These are phyloP conservation scores for Acrocyrtus sp. DNA, from an alignment of 2,888 invertebrate species.

Conservation along the genomic window DNA sequence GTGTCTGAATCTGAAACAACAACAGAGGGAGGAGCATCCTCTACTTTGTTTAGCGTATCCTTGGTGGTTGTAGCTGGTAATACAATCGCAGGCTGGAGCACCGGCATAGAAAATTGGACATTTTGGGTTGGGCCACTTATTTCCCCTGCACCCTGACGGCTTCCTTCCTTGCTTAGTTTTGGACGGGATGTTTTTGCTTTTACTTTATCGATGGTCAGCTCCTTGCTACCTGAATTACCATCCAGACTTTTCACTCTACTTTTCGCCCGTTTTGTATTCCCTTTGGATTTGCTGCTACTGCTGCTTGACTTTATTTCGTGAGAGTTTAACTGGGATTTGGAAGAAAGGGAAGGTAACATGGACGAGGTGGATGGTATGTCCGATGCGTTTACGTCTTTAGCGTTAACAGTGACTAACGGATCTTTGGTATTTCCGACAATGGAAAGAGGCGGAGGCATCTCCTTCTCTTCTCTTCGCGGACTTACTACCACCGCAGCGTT, in stretches of 20 bases:
- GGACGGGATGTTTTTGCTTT: slow-evolving; percentile 54
- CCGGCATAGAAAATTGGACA: slow-evolving; percentile 13
- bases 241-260: slow-evolving; percentile 39
- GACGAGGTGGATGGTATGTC: neutral
- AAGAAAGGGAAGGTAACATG: neutral
- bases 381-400: slow-evolving; percentile 9
- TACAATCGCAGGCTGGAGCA: slow-evolving; percentile 23
- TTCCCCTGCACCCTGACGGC: neutral
- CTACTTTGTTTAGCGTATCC: too few relatives aligned
- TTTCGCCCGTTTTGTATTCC: slow-evolving; percentile 34
- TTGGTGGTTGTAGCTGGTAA: too few relatives aligned
- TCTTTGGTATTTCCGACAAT: slow-evolving; percentile 33
- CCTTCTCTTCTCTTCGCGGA: slow-evolving; percentile 65
- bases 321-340: slow-evolving; percentile 28
- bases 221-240: neutral
- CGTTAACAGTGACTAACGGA: slow-evolving; percentile 7
- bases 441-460: slow-evolving; percentile 22
- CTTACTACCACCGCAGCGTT: slow-evolving; percentile 84
- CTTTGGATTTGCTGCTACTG: slow-evolving; percentile 13
- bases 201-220: neutral
- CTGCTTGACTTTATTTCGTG: slow-evolving; percentile 19
- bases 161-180: slow-evolving; percentile 49
- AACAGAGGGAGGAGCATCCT: neutral
- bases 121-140: neutral
- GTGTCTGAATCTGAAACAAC: too few relatives aligned